Conservation (phyloP, 2,888 invertebrate genomes). For the Plagiodera versicolora region DNA sequence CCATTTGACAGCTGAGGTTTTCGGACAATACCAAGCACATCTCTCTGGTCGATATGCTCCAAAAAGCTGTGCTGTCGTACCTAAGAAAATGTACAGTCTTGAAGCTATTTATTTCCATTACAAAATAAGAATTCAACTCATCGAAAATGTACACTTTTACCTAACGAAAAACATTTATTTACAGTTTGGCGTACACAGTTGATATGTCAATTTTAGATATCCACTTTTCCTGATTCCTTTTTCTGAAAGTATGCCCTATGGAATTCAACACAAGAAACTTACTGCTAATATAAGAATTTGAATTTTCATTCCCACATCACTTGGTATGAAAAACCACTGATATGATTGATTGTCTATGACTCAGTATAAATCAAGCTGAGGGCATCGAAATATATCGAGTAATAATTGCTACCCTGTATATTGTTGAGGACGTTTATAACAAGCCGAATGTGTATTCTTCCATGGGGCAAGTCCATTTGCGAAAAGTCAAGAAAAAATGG, state of each 20-base stretch:
- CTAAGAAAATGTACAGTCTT: constrained; percentile 31
- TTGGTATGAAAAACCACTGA: constrained; percentile 40
- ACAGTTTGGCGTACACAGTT: constrained; percentile 43
- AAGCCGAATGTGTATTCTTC: constrained; percentile 47
- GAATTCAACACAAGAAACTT: constrained; percentile 37
- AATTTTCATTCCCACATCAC: constrained; percentile 32
- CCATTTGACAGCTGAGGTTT: constrained; percentile 19
- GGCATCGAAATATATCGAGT: neutral
- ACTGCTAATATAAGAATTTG: constrained; percentile 52
- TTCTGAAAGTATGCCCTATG: constrained; percentile 17
- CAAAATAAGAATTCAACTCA: constrained; percentile 34
- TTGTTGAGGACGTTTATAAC: constrained; percentile 44
- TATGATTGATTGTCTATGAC: constrained; percentile 52
- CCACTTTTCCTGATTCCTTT: neutral
- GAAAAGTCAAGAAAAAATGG: neutral
- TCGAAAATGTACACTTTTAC: constrained; percentile 39
- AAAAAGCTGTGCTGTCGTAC: constrained; percentile 8
- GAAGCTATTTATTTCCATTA: constrained; percentile 32
- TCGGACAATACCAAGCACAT: constrained; percentile 5
- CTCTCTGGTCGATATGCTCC: neutral
- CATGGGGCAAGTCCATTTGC: constrained; percentile 41
- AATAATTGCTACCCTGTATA: constrained; percentile 18
- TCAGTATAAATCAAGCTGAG: constrained; percentile 45
- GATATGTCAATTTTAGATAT: neutral
- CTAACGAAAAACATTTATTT: constrained; percentile 42